phyloP scores from a whole-genome alignment of 2,888 invertebrate genomes.

The Lymantria monacha region DNA sequence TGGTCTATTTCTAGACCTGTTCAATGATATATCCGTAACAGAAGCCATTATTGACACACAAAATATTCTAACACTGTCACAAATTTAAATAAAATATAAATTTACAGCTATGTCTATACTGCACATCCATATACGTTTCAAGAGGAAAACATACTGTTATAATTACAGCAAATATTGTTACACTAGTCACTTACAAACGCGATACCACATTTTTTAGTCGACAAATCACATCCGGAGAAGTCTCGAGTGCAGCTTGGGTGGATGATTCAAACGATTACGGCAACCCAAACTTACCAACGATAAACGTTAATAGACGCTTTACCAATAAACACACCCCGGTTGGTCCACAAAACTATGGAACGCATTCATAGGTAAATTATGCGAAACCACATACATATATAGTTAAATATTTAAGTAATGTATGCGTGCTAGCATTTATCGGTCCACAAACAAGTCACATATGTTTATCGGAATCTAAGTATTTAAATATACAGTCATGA shows the following conservation, averaged over 20 bases:
- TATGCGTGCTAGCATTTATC: conserved; percentile 37
- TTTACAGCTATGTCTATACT: conserved; percentile 20
- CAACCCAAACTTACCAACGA: conserved; percentile 54
- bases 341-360: conserved; percentile 23
- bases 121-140: conserved; percentile 55
- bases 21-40: conserved; percentile 66
- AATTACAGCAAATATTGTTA: conserved; percentile 60
- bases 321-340: conserved; percentile 40
- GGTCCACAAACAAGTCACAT: conserved; percentile 37
- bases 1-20: conserved; percentile 66
- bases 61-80: conserved; percentile 23
- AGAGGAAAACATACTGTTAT: conserved; percentile 72
- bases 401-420: conserved; percentile 2
- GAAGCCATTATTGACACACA: conserved; percentile 56
- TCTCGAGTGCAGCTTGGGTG: conserved; percentile 54
- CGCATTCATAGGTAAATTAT: conserved; percentile 1
- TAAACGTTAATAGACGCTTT: conserved; percentile 51
- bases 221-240: conserved; percentile 80
- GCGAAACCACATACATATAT: conserved; percentile 5
- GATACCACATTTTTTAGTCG: conserved; percentile 78
- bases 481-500: conserved; percentile 30
- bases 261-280: conserved; percentile 71
- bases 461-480: conserved; percentile 33
- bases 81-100: conserved; percentile 12
- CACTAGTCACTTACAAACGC: conserved; percentile 59